A percentile compares a stretch with the other conserved stretches of the same genome.
phyloP scores from a whole-genome alignment of 2,113 vertebrate species.

The Syrmaticus mikado region DNA sequence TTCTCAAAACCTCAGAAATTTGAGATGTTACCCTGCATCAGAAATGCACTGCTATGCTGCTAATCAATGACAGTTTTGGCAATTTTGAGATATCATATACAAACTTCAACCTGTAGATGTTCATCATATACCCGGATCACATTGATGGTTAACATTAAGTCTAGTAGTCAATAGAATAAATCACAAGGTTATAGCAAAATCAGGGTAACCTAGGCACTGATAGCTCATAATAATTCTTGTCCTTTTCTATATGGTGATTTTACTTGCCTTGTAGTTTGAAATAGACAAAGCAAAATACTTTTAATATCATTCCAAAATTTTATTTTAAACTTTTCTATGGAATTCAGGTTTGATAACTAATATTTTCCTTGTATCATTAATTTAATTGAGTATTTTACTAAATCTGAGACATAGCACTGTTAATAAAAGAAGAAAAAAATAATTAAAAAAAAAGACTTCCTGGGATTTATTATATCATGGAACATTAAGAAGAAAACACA shows the following conservation, averaged over 20 bases:
- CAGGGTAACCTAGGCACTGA: background rate
- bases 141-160: constrained; percentile 5
- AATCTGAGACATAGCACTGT: background rate
- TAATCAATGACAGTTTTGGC: background rate
- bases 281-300: background rate
- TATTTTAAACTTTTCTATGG: background rate
- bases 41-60: background rate
- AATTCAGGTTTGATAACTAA: background rate
- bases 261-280: background rate
- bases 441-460: background rate
- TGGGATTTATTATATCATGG: background rate
- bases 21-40: background rate
- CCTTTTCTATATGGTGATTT: background rate
- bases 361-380: background rate
- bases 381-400: background rate
- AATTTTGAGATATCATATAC: background rate
- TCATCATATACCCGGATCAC: background rate
- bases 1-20: background rate
- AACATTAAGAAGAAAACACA: background rate
- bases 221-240: background rate
- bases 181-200: background rate
- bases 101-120: background rate
- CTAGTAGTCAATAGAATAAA: background rate
- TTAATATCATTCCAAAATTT: background rate
- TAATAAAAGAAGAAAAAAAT: background rate